phyloP scores from a whole-genome alignment of 2,888 invertebrate genomes.

The Pollenia labialis region DNA sequence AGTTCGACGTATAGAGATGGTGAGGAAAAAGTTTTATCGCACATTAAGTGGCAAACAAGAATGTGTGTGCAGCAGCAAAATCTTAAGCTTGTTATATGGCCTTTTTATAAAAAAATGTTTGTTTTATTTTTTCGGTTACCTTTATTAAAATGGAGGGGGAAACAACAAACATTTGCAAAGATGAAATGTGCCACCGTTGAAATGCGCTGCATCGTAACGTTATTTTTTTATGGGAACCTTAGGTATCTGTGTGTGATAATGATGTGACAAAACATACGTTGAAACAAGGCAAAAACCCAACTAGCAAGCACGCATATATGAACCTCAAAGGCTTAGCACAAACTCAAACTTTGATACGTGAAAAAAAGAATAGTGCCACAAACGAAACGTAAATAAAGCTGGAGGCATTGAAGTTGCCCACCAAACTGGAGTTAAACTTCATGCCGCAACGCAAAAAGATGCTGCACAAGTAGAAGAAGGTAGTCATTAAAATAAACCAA shows the following conservation, averaged over 20 bases:
- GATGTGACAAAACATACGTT: constrained; percentile 73
- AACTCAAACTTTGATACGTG: neutral
- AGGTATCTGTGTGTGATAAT: constrained; percentile 66
- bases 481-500: constrained; percentile 21
- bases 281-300: constrained; percentile 57
- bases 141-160: neutral
- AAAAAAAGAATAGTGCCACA: constrained; percentile 43
- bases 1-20: too few relatives aligned
- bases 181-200: constrained; percentile 65
- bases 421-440: neutral
- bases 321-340: constrained; percentile 50
- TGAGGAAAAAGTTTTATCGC: constrained; percentile 48
- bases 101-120: neutral
- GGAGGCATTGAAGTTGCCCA: neutral
- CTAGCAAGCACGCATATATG: constrained; percentile 64
- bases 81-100: constrained; percentile 38
- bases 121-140: too few relatives aligned
- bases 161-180: constrained; percentile 51
- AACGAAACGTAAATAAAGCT: constrained; percentile 53
- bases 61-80: constrained; percentile 37
- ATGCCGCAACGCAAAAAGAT: neutral
- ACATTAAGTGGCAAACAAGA: constrained; percentile 52
- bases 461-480: constrained; percentile 20
- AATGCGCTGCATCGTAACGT: constrained; percentile 54
- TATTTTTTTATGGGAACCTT: constrained; percentile 45